phyloP scores from a whole-genome alignment of 2,113 vertebrate genomes.

The Columbina picui region DNA sequence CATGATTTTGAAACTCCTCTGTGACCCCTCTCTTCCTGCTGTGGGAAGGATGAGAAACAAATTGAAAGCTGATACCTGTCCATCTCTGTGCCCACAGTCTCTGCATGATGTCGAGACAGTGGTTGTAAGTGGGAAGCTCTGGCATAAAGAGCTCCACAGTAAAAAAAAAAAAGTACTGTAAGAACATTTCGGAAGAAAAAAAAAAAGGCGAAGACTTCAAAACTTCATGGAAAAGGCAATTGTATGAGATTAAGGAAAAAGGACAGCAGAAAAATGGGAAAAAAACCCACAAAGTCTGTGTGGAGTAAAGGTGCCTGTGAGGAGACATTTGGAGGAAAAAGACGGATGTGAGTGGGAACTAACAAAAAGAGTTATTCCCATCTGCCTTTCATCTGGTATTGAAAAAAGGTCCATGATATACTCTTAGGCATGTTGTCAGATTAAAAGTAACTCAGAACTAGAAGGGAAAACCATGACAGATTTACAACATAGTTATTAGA shows the following conservation, averaged over 20 bases:
- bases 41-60: background rate
- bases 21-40: background rate
- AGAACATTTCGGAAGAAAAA: background rate
- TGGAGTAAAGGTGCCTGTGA: background rate
- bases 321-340: background rate
- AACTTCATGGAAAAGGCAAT: background rate
- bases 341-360: background rate
- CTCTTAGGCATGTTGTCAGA: background rate
- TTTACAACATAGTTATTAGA: background rate
- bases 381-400: background rate
- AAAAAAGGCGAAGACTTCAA: background rate
- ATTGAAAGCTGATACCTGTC: background rate
- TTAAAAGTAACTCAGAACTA: background rate
- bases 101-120: rapidly evolving
- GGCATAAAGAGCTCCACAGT: background rate
- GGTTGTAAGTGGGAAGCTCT: background rate
- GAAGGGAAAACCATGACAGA: background rate
- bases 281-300: background rate
- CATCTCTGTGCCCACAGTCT: background rate
- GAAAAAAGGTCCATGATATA: background rate
- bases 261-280: background rate
- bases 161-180: background rate
- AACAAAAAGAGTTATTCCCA: background rate
- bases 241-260: background rate
- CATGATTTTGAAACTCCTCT: background rate